A percentile compares a stretch with the other conserved stretches of the same genome.
Conservation (phyloP, 2,113 vertebrate species). For the Eolophus roseicapilla region DNA sequence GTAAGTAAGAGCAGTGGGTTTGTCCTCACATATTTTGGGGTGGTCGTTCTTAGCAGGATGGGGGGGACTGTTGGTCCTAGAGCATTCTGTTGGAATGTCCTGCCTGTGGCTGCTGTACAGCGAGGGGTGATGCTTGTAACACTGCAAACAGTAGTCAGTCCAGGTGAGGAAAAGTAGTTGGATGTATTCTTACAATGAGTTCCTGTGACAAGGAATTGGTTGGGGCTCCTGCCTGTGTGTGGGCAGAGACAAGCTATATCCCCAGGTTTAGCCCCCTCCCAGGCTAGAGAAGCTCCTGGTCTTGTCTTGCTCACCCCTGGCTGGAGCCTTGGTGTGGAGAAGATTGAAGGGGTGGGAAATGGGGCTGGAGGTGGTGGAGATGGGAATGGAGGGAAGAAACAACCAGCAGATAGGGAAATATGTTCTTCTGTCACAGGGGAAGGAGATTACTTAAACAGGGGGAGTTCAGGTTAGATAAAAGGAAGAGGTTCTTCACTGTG, state of each 20-base stretch:
- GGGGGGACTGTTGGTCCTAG: background rate
- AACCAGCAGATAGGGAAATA: background rate
- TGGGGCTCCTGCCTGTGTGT: background rate
- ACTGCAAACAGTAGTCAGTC: background rate
- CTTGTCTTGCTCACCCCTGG: background rate
- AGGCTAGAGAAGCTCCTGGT: background rate
- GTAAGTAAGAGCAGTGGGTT: background rate
- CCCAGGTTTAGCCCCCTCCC: background rate
- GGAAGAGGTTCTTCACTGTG: background rate
- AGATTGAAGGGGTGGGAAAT: background rate
- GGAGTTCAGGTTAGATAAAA: background rate
- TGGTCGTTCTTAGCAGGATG: background rate
- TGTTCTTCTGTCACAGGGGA: background rate
- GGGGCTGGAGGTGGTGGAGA: background rate
- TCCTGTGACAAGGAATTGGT: background rate
- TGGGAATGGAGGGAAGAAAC: background rate
- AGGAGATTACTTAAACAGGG: background rate
- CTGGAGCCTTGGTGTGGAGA: background rate
- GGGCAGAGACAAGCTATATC: accelerated
- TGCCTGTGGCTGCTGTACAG: background rate
- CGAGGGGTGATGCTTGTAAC: background rate
- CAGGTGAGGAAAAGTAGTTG: background rate
- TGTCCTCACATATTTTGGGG: background rate
- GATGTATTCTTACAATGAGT: background rate
- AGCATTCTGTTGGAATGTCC: background rate